Base-by-base conservation (phyloP, 2,113 vertebrate genomes). In the Alces alces region DNA sequence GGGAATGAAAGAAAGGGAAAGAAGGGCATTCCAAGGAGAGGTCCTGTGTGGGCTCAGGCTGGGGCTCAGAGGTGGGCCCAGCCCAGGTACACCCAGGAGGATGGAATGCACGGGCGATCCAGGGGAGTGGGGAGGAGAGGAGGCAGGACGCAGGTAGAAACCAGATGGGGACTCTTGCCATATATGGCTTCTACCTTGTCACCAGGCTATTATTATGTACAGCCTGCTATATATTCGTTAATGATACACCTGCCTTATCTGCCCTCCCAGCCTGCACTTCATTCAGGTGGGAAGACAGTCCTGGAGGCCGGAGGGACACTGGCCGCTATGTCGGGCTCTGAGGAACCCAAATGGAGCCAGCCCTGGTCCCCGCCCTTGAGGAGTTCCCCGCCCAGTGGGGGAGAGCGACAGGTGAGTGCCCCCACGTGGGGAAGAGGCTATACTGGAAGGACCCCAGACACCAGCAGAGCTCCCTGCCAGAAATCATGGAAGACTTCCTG, bases 221-320 rank as follows among this genome's bases (percentile, higher is more conserved):
- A 43, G 21, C 89, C 76, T 0, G 39, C 54, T 91, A 78, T 95
- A 97, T 95, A 95, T 92, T 96, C 21, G 73, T 98, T 96, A 98
- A 96, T 97, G 86, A 97, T 97, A 92, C 43, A 96, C 80, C 52
- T 23, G 85, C 61, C 85, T 92, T 92, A 92, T 95, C 93, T 93
- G 78, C 17, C 8, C 21, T 57, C 54, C 19, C n/a, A 33, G 54
- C 55, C 79, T 21, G 54, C 13, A 1, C 64, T 76, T 60, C 21
- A 0, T 14, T 28, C 14, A 15, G 82, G 30, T 11, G 54, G 19
- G 47, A 43, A 95, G 95, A 84, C 0, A 2, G 47, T 27, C 54
- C 84, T 1, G 23, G 57, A 95, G 80, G 47, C 52, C 57, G 4
- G 0, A 84, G 79, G 93, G 73, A 84, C 85, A 43, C 5, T 0